Conservation (phyloP, 2,888 invertebrate genomes). For the Drosophila paranaensis region DNA sequence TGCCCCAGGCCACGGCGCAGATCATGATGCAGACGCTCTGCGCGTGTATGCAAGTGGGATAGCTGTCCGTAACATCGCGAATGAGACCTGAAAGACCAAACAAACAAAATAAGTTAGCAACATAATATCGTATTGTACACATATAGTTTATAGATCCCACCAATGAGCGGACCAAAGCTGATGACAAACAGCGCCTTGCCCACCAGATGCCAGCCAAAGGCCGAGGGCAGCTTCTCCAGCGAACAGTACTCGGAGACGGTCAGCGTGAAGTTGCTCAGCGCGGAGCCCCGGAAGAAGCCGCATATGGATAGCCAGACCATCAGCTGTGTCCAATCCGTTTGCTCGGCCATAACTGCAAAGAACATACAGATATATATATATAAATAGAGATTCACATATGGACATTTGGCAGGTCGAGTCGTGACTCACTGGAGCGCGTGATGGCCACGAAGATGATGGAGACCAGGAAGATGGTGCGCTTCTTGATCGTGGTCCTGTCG, state of each 20-base stretch:
- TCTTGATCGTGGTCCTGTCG: constrained; percentile 88
- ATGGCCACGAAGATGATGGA: constrained; percentile 90
- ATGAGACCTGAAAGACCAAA: constrained; percentile 87
- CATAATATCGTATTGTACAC: no score
- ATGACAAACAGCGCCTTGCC: constrained; percentile 90
- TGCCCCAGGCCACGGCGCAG: constrained; percentile 89
- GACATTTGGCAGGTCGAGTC: background rate
- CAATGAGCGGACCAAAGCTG: constrained; percentile 89
- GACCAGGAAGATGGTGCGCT: constrained; percentile 90
- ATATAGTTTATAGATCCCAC: constrained; percentile 83
- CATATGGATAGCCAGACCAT: constrained; percentile 90
- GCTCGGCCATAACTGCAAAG: constrained; percentile 89
- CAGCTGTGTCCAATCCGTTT: constrained; percentile 89
- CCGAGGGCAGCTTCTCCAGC: constrained; percentile 90
- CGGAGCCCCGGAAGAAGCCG: constrained; percentile 92
- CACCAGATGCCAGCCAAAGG: constrained; percentile 91
- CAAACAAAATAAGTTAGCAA: no score
- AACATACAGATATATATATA: background rate
- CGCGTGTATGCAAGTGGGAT: constrained; percentile 89
- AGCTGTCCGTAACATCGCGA: constrained; percentile 89
- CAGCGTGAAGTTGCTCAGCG: constrained; percentile 91
- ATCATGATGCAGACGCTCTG: constrained; percentile 89
- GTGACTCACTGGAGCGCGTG: constrained; percentile 89
- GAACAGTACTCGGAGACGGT: constrained; percentile 92
- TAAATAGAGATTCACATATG: no score